A percentile compares a stretch with the other conserved stretches of the same genome.
Conservation (phyloP, 2,113 vertebrate genomes). For the Pelobates fuscus region DNA sequence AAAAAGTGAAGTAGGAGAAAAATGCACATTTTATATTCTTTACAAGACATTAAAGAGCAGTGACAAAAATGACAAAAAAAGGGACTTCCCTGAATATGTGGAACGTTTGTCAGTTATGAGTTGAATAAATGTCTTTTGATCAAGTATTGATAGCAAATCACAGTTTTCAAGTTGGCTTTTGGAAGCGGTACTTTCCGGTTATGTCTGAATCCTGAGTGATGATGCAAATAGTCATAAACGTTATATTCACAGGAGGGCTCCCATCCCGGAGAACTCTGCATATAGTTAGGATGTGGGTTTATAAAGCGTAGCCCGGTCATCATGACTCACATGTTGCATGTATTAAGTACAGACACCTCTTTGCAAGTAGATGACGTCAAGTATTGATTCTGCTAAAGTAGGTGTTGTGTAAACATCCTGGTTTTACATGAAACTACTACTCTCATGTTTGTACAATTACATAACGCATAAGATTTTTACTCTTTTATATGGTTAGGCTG, state of each 20-base stretch:
- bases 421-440: background rate
- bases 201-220: slow-evolving; percentile 24
- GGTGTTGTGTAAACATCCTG: background rate
- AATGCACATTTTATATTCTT: too few species aligned
- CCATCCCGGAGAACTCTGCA: background rate
- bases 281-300: slow-evolving; percentile 46
- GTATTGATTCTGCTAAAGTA: slow-evolving; percentile 21
- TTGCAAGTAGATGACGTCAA: slow-evolving; percentile 8
- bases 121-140: background rate
- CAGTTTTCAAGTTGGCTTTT: background rate
- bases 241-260: slow-evolving; percentile 15
- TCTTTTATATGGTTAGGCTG: too few species aligned
- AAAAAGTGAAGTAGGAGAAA: too few species aligned
- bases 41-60: too few species aligned
- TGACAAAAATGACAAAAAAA: too few species aligned
- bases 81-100: too few species aligned
- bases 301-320: slow-evolving; percentile 2
- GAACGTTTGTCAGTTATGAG: too few species aligned
- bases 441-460: background rate
- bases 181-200: slow-evolving; percentile 3
- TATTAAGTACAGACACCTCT: slow-evolving; percentile 26
- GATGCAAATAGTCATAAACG: background rate
- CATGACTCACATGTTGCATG: slow-evolving; percentile 13
- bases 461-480: too few species aligned
- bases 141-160: background rate